Base-by-base conservation (phyloP, 1,140 invertebrate species). In the Hormaphis cornu region DNA sequence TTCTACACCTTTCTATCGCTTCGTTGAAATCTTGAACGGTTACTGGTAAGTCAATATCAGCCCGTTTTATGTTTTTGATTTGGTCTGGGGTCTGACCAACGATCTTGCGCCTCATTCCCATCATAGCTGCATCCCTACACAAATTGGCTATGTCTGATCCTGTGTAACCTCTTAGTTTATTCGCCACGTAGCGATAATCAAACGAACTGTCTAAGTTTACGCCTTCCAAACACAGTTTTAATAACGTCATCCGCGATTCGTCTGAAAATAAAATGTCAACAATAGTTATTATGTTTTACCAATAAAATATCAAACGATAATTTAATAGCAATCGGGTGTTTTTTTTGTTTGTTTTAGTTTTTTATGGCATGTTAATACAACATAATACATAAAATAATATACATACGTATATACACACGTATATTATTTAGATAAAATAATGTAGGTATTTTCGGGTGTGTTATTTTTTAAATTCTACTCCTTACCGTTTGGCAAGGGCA, bases 91-190 rank as follows among this genome's bases (percentile, higher is more conserved):
- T 81, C 26, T 85, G 74, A 10, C 86, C 86, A 33, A 79, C 76
- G 56, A 87, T 87, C 74, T 82, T 81, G 20, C 84, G 73, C 58
- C 86, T 75, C 81, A 87, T 86, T 12, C 81, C 81, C 86, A 87
- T 87, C 84, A 87, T 85, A 16, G 85, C 82, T 52, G 86, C 84
- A 79, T 87, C 86, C 82, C 84, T 77, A 78, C 84, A 86, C 16
- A 86, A 83, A 75, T 83, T 85, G 10, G 83, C 85, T 53, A 86
- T 85, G 74, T 86, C 85, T 42, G 85, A 82, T 8, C 85, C 85
- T 8, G 85, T 86, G 75, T 87, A 87, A 16, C 86, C 86, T 37
- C 85, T 82, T 52, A 87, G 72, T 52, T 80, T 78, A 28, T 79
- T 78, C 4, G 84, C 82, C 42, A 86, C 80, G n/a, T 77, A 74